Evolutionary conservation across 2,113 vertebrate genomes (phyloP), one percentile per base, ranked within the genome.

Genomic region (Tachuris rubrigastra): DNA sequence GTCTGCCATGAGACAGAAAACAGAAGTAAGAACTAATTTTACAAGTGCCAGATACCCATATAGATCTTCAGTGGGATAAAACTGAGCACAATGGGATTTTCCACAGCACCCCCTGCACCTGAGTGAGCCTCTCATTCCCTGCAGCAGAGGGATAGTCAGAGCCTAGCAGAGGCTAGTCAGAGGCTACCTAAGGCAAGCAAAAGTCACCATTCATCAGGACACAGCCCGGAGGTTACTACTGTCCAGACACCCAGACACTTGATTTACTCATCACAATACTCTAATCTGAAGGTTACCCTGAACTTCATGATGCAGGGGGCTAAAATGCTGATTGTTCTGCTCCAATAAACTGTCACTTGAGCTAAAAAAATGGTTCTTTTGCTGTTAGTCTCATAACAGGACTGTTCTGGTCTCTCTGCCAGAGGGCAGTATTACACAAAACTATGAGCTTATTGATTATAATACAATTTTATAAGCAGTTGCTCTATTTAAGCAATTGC

Each of bases 391-490:
- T 93, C 0, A 0, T 37, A 81, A 74, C 24, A 77, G 67, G 72
- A 93, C 35, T 88, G 47, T 39, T 66, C 46, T 49, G 55, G 44
- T 93, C 78, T 94, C 46, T 90, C 85, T 95, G 87, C 69, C 67
- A 95, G 95, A 95, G 90, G 93, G 95, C 92, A 96, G 90, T 35
- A 77, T 93, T 88, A 92, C 46, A 86, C 85, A 95, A 78, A 94
- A 47, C 23, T 77, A 59, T 12, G 31, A 83, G 39, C 59, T 86
- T 63, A 21, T 63, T 88, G 55, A 74, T 86, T 74, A 44, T 27
- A 84, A 42, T 80, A 42, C 18, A 83, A 67, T 87, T 89, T 88
- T 82, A 80, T 42, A 93, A 89, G 49, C 35, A 87, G 49, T 27
- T 87, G 14, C 35, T 93, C 81, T 52, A 90, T 74, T 90, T 93